phyloP scores from a whole-genome alignment of 1,140 invertebrate genomes.

The Aradophagus sp. region DNA sequence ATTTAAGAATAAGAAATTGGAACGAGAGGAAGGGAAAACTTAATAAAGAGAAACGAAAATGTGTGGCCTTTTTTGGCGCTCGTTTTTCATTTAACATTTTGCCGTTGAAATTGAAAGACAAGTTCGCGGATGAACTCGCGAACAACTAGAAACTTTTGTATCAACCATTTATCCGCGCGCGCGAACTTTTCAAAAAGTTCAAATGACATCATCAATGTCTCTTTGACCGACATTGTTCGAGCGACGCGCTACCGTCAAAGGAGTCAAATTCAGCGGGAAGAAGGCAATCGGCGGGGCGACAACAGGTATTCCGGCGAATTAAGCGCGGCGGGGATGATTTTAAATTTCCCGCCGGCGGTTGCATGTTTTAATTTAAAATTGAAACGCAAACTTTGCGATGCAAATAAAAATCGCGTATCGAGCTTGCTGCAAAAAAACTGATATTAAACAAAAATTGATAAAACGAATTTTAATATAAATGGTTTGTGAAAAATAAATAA shows the following conservation, averaged over 20 bases:
- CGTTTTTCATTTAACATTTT: too few relatives aligned
- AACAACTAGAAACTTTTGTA: constrained; percentile 20
- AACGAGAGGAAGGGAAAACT: too few relatives aligned
- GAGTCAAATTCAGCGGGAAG: constrained; percentile 12
- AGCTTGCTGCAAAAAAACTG: too few relatives aligned
- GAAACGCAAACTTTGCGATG: too few relatives aligned
- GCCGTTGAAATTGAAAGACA: constrained; percentile 21
- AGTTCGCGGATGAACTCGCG: constrained; percentile 11
- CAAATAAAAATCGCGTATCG: too few relatives aligned
- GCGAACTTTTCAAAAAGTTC: constrained; percentile 27
- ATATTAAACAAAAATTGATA: too few relatives aligned
- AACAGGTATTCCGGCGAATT: constrained; percentile 12
- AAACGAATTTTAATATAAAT: too few relatives aligned
- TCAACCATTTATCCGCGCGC: constrained; percentile 23
- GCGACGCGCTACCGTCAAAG: neutral
- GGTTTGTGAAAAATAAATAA: too few relatives aligned
- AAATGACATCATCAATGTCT: constrained; percentile 37
- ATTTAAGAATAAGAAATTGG: too few relatives aligned
- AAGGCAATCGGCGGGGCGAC: constrained; percentile 5
- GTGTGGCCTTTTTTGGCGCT: too few relatives aligned
- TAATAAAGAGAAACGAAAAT: too few relatives aligned
- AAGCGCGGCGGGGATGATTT: neutral
- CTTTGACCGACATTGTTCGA: constrained; percentile 27
- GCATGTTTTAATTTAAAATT: neutral
- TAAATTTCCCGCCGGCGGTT: neutral